Evolutionary conservation across 1,140 invertebrate genomes (phyloP), one percentile per base, ranked within the genome.

Genomic region (Tetramorium simillimum): DNA sequence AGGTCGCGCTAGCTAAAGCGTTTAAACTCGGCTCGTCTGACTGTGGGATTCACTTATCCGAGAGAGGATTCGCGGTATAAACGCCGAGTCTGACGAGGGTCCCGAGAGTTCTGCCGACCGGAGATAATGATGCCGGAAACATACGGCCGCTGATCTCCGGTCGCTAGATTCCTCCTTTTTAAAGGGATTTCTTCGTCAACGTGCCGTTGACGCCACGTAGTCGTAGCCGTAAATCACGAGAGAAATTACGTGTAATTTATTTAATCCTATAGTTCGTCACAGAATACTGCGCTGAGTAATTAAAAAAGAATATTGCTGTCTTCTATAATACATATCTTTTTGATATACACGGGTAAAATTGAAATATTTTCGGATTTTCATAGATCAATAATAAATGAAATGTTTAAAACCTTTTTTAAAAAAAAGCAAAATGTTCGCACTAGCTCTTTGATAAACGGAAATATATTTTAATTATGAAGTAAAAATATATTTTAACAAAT

Each of bases 11-110:
- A 49, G 60, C 56, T 73, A 75, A 87, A 85, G 67, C 86, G 60
- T 85, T 87, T 87, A 87, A 87, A 72, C 65, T 82, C 53, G 43
- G 24, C 49, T 60, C 37, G 63, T 67, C 69, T 69, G 70, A 84
- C 86, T 87, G 58, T 28, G 24, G 60, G 69, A 87, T 87, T 87
- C 86, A 75, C 76, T 84, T 87, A 85, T 87, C 86, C 86, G 51
- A 75, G 67, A 85, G 86, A 85, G 86, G 86, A 87, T 85, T 72
- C 80, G 86, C 69, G 86, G 70, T 85, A 85, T 87, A 87, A 87
- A 85, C 60, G 86, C 65, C 46, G 60, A 33, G 53, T 69, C 77
- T 85, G 86, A 87, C 78, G 86, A 87, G 78, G 86, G 86, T 87
- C 67, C 40, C 33, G 86, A 69, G 80, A 87, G 69, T 40, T 85